These are phyloP conservation scores for Microcebus lehilahytsara DNA, from an alignment of 2,113 vertebrate species.

Conservation along the genomic window DNA sequence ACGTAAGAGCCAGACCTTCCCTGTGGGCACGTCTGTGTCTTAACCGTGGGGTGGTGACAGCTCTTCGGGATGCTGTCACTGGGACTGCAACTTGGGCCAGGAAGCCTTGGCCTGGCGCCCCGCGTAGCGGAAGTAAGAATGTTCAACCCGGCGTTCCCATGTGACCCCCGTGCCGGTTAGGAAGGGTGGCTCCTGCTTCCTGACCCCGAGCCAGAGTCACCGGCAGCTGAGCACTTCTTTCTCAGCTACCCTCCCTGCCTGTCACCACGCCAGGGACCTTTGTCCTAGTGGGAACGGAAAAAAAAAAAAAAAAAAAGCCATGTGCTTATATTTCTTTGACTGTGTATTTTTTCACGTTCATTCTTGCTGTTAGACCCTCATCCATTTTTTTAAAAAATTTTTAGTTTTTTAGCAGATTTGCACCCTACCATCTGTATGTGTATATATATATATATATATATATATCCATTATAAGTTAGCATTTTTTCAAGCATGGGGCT, in stretches of 20 bases:
- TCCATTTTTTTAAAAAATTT: neutral
- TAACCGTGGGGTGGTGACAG: neutral
- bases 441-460: no score
- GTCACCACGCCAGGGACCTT: neutral
- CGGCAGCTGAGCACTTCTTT: neutral
- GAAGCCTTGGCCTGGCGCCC: neutral
- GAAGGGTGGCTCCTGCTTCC: neutral
- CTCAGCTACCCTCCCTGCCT: neutral
- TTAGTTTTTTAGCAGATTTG: neutral
- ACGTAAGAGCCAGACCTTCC: neutral
- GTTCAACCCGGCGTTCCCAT: rapidly evolving
- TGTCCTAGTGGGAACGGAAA: neutral
- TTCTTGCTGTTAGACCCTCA: neutral
- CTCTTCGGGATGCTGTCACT: neutral
- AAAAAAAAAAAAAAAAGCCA: neutral
- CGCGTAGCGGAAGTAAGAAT: neutral
- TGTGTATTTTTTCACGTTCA: neutral
- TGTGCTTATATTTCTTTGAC: neutral
- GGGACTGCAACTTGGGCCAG: neutral
- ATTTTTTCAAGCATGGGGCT: neutral
- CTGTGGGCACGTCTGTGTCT: neutral
- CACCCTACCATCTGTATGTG: neutral
- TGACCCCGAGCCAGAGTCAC: neutral
- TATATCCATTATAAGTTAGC: no score
- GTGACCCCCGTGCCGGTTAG: neutral